Evolutionary conservation across 2,888 invertebrate genomes (phyloP), one percentile per base, ranked within the genome.

Genomic region (Nowickia ferox): DNA sequence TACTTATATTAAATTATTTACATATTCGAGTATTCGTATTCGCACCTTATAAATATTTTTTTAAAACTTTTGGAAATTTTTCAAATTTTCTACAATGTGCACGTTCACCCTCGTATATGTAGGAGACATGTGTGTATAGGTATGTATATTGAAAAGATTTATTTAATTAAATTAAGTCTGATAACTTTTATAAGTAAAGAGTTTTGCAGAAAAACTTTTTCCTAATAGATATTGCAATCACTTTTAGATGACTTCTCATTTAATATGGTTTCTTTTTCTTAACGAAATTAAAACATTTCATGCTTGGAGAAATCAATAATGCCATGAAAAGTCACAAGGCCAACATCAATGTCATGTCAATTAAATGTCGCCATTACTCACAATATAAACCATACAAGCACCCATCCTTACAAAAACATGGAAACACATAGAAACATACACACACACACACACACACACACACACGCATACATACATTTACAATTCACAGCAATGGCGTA

Each of bases 261-360:
- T 30, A 11, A 22, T 22, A 30, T 30, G 30, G 6, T 30, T 30
- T 30, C 30, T 42, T 44, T 22, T 17, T 30, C 4, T 9, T 30
- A 48, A 15, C 10, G n/a, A 10, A 40, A 42, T 30, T 30, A 5
- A 63, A n/a, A 42, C 1, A 2, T 44, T 53, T 46, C 42, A 57
- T 19, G 19, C 22, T 8, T 17, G 5, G 8, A 38, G 15, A 38
- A 38, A 65, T 38, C 46, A 44, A 66, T 19, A 17, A 9, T 17
- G 46, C 57, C 46, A 65, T 68, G 40, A 40, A 51, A 68, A 19
- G 48, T 59, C 40, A 10, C 59, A 57, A 59, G 48, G 48, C 48
- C 57, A 77, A 22, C 19, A 59, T 77, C 68, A 77, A 77, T 59
- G 66, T 48, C 77, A 46, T 68, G 57, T 68, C 77, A 77, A 59